Conservation (phyloP, 2,113 vertebrate genomes). For the Upupa epops region DNA sequence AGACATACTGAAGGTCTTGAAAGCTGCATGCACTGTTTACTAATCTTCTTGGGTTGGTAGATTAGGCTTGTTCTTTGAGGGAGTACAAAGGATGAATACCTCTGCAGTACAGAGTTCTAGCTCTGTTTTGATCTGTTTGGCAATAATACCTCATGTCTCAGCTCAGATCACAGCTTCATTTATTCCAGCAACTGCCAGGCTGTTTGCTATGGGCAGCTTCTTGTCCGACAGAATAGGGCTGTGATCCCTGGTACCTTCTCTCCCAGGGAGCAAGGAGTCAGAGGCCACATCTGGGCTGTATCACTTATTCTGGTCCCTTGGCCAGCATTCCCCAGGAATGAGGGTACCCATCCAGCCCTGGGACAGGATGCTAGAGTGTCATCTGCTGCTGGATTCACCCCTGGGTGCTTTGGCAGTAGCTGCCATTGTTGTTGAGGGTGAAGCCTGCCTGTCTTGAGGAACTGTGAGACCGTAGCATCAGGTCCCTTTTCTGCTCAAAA, state of each 20-base stretch:
- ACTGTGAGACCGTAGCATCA: background rate
- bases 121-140: slow-evolving; percentile 34
- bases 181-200: background rate
- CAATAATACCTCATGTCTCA: background rate
- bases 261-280: background rate
- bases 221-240: background rate
- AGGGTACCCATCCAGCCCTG: background rate
- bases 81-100: slow-evolving; percentile 30
- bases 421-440: background rate
- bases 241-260: background rate
- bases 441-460: background rate
- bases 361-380: background rate
- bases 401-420: background rate
- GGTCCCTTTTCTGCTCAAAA: background rate
- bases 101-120: background rate
- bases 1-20: slow-evolving; percentile 17
- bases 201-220: background rate
- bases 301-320: background rate
- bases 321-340: background rate
- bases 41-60: slow-evolving; percentile 29
- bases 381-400: background rate
- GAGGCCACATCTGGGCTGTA: fast-evolving
- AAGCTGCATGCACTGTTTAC: slow-evolving; percentile 32
- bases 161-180: background rate
- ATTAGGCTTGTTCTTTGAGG: background rate